Percentiles rank a stretch among this genome's conserved stretches.
These are phyloP conservation scores for Eulemur macaco DNA, from an alignment of 2,113 vertebrate species.

Conservation along the genomic window DNA sequence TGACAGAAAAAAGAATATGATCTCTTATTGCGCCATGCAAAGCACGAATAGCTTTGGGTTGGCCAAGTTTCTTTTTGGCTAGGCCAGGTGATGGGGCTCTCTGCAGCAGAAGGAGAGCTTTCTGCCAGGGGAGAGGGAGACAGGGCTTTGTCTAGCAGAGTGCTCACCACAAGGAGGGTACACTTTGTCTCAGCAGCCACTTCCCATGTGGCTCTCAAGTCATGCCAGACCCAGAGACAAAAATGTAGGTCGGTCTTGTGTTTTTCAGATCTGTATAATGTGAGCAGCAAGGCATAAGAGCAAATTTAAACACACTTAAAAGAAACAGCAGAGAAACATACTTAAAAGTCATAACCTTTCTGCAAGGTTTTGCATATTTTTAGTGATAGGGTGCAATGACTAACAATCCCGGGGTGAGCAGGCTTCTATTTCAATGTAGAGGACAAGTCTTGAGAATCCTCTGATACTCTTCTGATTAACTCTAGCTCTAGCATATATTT, in stretches of 20 bases:
- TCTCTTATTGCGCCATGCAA: not conserved
- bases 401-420: not conserved
- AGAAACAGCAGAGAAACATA: not conserved
- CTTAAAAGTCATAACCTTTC: not conserved
- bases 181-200: not conserved
- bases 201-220: not conserved
- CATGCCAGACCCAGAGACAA: not conserved
- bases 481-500: not conserved
- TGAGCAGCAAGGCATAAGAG: not conserved
- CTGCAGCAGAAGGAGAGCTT: not conserved
- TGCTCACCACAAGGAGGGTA: not conserved
- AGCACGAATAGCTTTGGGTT: not conserved
- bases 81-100: not conserved
- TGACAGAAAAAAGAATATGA: not conserved
- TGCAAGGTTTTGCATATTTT: not conserved
- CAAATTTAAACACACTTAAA: not conserved
- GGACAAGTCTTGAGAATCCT: not conserved
- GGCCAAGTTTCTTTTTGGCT: not conserved
- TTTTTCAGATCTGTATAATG: not conserved
- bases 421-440: not conserved
- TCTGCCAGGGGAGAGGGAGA: constrained; percentile 8
- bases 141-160: not conserved
- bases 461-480: not conserved
- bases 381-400: constrained; percentile 28
- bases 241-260: constrained; percentile 42